A percentile compares a stretch with the other conserved stretches of the same genome.
Evolutionary conservation across 2,113 vertebrate genomes (phyloP).

Genomic region (Cranoglanis bouderius): DNA sequence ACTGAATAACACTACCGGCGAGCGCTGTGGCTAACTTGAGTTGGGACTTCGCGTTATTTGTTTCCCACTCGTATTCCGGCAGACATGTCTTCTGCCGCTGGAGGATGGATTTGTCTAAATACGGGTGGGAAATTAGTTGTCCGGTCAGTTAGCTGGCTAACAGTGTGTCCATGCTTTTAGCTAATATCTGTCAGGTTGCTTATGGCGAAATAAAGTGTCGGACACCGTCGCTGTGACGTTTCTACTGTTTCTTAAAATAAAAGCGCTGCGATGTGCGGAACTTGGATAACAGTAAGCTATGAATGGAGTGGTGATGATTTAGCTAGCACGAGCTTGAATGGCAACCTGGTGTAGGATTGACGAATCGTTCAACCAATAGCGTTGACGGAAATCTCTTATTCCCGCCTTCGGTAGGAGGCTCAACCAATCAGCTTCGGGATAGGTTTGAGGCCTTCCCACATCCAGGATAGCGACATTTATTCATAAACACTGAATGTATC

Average conservation of each 20-base stretch:
- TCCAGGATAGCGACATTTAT: neutral
- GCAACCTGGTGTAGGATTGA: conserved; percentile 35
- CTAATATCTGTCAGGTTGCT: neutral
- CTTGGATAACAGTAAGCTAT: neutral
- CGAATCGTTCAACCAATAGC: conserved; percentile 30
- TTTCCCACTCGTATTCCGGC: neutral
- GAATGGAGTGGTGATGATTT: conserved; percentile 21
- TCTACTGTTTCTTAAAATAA: neutral
- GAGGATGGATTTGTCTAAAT: neutral
- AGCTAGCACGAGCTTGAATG: conserved; percentile 18
- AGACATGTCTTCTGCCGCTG: neutral
- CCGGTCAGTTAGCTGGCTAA: neutral
- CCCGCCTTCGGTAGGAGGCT: conserved; percentile 7
- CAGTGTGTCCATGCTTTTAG: neutral
- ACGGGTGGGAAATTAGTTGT: conserved; percentile 18
- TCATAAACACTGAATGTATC: conserved; percentile 15
- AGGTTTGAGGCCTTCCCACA: conserved; percentile 8
- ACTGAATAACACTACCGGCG: neutral
- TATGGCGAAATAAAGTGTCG: neutral
- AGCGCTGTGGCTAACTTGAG: conserved; percentile 11
- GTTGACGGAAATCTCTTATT: neutral
- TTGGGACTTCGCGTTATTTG: neutral
- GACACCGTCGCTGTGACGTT: neutral
- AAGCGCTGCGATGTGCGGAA: neutral
- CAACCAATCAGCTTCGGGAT: conserved; percentile 24